Conservation (phyloP, 2,113 vertebrate genomes). For the Lasiurus borealis region DNA sequence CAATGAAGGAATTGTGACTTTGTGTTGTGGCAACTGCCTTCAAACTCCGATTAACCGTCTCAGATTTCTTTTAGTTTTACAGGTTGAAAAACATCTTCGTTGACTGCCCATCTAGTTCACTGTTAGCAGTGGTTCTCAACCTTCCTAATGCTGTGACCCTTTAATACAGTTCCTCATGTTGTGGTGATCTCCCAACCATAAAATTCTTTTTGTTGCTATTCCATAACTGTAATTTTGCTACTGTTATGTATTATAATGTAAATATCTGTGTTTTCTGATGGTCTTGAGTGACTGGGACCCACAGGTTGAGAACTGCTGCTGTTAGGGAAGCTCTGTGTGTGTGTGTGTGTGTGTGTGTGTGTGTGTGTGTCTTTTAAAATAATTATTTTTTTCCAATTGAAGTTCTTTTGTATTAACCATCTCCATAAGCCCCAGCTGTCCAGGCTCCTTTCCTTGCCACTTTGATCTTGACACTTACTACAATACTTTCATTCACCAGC, state of each 20-base stretch:
- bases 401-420: neutral
- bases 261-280: too few relatives aligned
- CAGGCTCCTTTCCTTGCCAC: rapidly evolving
- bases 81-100: neutral
- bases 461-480: neutral
- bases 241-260: too few relatives aligned
- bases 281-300: too few relatives aligned
- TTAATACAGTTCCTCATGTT: too few relatives aligned
- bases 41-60: neutral
- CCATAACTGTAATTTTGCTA: too few relatives aligned
- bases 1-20: neutral
- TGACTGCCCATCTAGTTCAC: neutral
- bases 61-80: neutral
- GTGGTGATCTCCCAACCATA: too few relatives aligned
- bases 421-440: neutral
- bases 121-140: too few relatives aligned
- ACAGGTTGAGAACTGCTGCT: too few relatives aligned
- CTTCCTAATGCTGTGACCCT: too few relatives aligned
- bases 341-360: too few relatives aligned
- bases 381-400: neutral
- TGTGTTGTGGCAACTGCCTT: neutral
- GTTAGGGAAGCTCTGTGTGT: neutral
- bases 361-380: neutral
- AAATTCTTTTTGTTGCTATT: too few relatives aligned
- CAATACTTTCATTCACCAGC: neutral